Base-by-base conservation (phyloP, 2,888 invertebrate species). In the Stenodema calcarata region DNA sequence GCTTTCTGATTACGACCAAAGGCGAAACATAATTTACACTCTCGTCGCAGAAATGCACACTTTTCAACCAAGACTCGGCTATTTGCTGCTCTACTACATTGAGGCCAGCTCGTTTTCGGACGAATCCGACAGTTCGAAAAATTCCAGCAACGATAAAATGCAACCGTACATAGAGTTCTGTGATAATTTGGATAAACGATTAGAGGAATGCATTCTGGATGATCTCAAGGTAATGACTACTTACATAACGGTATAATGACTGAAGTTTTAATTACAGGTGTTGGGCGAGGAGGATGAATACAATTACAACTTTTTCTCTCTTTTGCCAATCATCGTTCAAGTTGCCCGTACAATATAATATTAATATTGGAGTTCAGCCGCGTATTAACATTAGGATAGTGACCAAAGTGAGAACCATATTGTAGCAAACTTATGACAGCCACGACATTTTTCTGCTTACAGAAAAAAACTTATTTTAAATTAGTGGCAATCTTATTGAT, bases 81-180 rank as follows among this genome's bases (percentile, higher is more conserved):
- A 96, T 91, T 93, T 96, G 90, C 93, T 98, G 88, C 92, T 98
- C 81, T 98, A 97, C 92, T 98, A 97, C 92, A 87, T 90, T 16
- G 89, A 89, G 75, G 89, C 89, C 14, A 89, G 88, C 85, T 84
- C 88, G 18, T 84, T 78, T 9, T 42, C 85, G 4, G 88, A 89
- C 50, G 88, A 88, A 47, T 69, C 87, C 16, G 86, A 89, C 16
- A 87, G 87, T 2, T 87, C 86, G 16, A 76, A 41, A 30, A 81
- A 86, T 62, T 87, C 54, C 90, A 93, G 93, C 89, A 93, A 92
- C 89, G 96, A 96, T 89, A 97, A 97, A 92, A 94, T 96, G 90
- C 94, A 94, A 89, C 94, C 97, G 82, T 99, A 99, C 92, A 96
- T 95, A 92, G 96, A 97, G 90, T 96, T 97, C 91, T 97, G 98